phyloP scores from a whole-genome alignment of 2,113 vertebrate species.

The Bostrychus sinensis region DNA sequence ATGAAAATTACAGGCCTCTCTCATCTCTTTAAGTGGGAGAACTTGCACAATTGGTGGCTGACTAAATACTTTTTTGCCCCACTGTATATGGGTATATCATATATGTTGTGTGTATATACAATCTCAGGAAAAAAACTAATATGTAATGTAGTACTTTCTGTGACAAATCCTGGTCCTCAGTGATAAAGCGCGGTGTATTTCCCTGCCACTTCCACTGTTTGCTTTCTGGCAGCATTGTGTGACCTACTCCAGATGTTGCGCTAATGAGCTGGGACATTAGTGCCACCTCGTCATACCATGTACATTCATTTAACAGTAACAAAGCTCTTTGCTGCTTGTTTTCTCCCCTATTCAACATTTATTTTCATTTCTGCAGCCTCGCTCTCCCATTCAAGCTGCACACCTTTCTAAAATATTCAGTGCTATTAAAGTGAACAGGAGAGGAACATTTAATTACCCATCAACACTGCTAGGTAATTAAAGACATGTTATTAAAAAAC shows the following conservation, averaged over 20 bases:
- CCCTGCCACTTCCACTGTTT: constrained; percentile 38
- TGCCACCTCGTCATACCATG: constrained; percentile 41
- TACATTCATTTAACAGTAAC: constrained; percentile 37
- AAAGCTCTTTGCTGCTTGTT: constrained; percentile 1
- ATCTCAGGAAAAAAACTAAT: too few relatives aligned
- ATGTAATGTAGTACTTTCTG: background rate
- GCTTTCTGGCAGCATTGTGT: constrained; percentile 45
- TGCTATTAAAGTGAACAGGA: constrained; percentile 12
- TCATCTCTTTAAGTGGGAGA: too few relatives aligned
- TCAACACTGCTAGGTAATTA: constrained; percentile 17
- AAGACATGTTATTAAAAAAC: constrained; percentile 16
- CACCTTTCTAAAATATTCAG: background rate
- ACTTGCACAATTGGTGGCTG: too few relatives aligned
- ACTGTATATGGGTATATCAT: too few relatives aligned
- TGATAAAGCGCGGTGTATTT: constrained; percentile 35
- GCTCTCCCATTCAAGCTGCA: background rate
- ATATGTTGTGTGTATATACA: too few relatives aligned
- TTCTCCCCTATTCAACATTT: background rate
- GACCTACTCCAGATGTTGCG: constrained; percentile 63
- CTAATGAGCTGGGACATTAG: constrained; percentile 62
- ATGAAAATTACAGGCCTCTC: too few relatives aligned
- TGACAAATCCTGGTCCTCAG: constrained; percentile 32
- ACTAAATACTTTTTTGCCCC: too few relatives aligned
- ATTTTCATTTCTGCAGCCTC: background rate
- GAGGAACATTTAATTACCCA: constrained; percentile 19